These are phyloP conservation scores for Ceratina calcarata DNA, from an alignment of 1,140 invertebrate genomes.

Conservation along the genomic window DNA sequence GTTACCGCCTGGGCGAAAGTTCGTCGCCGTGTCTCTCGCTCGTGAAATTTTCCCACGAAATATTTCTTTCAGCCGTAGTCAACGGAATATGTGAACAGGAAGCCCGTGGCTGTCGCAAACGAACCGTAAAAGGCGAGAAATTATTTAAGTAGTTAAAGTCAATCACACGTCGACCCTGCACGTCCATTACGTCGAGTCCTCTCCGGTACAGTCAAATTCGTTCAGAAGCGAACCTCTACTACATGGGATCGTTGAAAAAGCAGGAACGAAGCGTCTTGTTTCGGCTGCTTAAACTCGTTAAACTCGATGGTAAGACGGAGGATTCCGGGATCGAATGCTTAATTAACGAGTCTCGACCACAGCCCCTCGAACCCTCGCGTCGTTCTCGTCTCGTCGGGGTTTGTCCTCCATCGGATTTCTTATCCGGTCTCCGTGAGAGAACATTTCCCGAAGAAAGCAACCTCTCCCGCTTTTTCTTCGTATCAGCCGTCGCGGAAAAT, in stretches of 20 bases:
- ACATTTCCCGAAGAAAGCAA: slow-evolving; percentile 16
- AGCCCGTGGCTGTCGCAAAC: not conserved
- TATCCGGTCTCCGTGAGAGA: not conserved
- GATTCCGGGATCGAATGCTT: slow-evolving; percentile 34
- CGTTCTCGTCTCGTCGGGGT: not conserved
- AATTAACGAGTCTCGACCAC: slow-evolving; percentile 46
- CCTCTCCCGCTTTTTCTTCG: too few relatives aligned
- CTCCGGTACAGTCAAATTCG: not conserved
- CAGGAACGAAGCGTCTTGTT: not conserved
- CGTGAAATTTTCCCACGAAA: slow-evolving; percentile 48
- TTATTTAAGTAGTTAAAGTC: too few relatives aligned
- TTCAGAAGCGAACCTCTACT: too few relatives aligned
- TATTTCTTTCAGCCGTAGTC: slow-evolving; percentile 49
- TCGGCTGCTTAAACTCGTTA: slow-evolving; percentile 17
- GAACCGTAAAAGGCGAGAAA: not conserved
- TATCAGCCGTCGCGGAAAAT: too few relatives aligned
- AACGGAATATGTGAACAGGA: slow-evolving; percentile 2
- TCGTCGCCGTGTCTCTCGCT: slow-evolving; percentile 22
- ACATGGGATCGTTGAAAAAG: too few relatives aligned
- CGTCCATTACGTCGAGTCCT: not conserved
- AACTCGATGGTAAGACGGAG: slow-evolving; percentile 1
- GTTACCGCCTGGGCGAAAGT: slow-evolving; percentile 46
- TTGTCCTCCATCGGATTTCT: not conserved
- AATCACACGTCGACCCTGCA: too few relatives aligned
- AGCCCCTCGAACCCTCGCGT: not conserved